Evolutionary conservation across 2,888 invertebrate genomes (phyloP).

Genomic region (Arenicola marina): DNA sequence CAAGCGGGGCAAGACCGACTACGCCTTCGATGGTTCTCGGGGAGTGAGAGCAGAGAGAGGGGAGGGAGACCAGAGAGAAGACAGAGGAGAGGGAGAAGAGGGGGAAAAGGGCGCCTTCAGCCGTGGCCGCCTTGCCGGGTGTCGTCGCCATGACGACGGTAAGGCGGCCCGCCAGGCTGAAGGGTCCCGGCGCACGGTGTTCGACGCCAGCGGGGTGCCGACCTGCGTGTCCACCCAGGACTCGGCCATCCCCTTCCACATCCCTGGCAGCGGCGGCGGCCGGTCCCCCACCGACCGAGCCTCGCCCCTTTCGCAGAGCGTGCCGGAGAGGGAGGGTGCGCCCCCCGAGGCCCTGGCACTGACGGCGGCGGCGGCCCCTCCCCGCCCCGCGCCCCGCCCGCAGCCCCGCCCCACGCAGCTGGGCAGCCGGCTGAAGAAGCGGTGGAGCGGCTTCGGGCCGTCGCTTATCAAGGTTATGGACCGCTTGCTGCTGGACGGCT

Average conservation of each 20-base stretch:
- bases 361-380: neutral
- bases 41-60: neutral
- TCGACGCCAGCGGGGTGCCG: neutral
- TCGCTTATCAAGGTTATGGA: constrained; percentile 30
- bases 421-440: constrained; percentile 13
- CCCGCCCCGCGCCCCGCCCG: neutral
- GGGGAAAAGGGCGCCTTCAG: too few relatives aligned
- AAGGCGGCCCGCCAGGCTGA: too few relatives aligned
- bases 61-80: too few relatives aligned
- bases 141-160: too few relatives aligned
- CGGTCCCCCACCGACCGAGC: neutral
- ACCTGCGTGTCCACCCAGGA: neutral
- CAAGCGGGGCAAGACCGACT: constrained; percentile 27
- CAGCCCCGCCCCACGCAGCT: neutral
- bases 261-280: neutral
- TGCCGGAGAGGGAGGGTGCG: neutral
- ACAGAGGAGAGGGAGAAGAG: too few relatives aligned
- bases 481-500: constrained; percentile 24
- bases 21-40: constrained; percentile 12
- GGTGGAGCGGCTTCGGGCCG: constrained; percentile 29
- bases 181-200: neutral
- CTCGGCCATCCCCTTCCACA: neutral
- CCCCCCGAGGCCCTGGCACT: neutral
- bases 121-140: too few relatives aligned
- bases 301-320: too few relatives aligned